Conservation (phyloP, 2,113 vertebrate species). For the Gobiocypris rarus region DNA sequence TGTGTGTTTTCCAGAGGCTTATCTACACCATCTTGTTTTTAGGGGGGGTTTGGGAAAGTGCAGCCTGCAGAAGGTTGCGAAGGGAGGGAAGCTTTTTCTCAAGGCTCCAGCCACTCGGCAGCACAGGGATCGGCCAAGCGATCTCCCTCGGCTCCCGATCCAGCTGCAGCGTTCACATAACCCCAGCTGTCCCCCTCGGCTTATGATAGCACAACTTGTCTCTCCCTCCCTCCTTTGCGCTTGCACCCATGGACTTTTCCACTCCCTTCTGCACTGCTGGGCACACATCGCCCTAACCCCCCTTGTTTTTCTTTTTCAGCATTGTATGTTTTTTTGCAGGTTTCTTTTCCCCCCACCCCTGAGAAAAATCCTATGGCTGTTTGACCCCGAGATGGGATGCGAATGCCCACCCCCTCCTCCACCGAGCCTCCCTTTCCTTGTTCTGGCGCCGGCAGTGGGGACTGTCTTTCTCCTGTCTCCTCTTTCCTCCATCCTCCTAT, state of each 20-base stretch:
- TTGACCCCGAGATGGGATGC: conserved; percentile 73
- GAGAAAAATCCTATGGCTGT: conserved; percentile 73
- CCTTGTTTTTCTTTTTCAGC: conserved; percentile 64
- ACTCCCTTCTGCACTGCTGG: conserved; percentile 70
- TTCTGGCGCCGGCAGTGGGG: conserved; percentile 19
- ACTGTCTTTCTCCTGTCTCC: conserved; percentile 51
- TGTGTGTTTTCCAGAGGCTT: conserved; percentile 61
- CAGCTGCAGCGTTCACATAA: conserved; percentile 84
- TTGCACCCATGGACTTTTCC: conserved; percentile 84
- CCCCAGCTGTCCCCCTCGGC: conserved; percentile 78
- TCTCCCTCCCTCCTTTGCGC: conserved; percentile 58
- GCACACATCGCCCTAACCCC: conserved; percentile 65
- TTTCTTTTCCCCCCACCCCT: conserved; percentile 71
- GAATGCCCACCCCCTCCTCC: conserved; percentile 57
- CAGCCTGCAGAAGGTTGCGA: conserved; percentile 57
- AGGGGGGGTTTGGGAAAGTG: conserved; percentile 54
- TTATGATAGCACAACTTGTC: conserved; percentile 83
- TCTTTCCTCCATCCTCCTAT: conserved; percentile 55
- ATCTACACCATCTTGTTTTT: conserved; percentile 72
- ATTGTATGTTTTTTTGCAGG: conserved; percentile 68
- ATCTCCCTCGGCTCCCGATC: conserved; percentile 78
- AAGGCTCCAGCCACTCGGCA: conserved; percentile 68
- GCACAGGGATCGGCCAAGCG: conserved; percentile 76
- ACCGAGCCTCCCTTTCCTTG: conserved; percentile 19
- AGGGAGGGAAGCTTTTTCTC: conserved; percentile 66